Base-by-base conservation (phyloP, 2,888 invertebrate species). In the Parnassius orleans region DNA sequence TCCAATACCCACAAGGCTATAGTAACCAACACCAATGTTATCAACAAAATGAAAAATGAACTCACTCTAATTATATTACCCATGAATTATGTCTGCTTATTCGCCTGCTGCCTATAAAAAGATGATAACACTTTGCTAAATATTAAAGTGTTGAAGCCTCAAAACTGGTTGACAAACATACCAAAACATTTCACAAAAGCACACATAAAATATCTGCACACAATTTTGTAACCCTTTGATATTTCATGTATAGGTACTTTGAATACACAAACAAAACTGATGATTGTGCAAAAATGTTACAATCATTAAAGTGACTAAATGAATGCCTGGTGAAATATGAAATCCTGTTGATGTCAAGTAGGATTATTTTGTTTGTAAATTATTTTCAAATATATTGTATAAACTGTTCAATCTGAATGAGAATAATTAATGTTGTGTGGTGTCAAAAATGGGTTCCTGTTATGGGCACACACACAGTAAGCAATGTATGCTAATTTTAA, bases 381-480 rank as follows among this genome's bases (percentile, higher is more conserved):
- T 50, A 65, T 61, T 66, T 66, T 64, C 56, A 48, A 14, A n/a
- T 52, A 56, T 59, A 60, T 68, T 64, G 63, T 57, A 61, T 57
- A 60, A 61, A 66, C 64, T 68, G 43, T 57, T 60, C 15, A 52
- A 57, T 60, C 12, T 53, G 19, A 61, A 61, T 64, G 53, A 54
- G 46, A 43, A 59, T 33, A 33, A 33, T 51, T 51, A 47, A 57
- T 64, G 57, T 66, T 60, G 50, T 60, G 63, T 63, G 60, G 53
- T 66, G 65, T 68, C 61, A 67, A 64, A 60, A 65, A 67, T 68
- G 69, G 67, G 64, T 58, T 70, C 67, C 83, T 78, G 80, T 86
- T 87, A 85, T 80, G 80, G 76, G 83, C 85, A 74, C 78, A 90
- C 89, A 90, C 87, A 90, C 82, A 88, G 77, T 79, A 87, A 90